Conservation (phyloP, 2,797 vertebrate genomes). For the Syngnathus acus region DNA sequence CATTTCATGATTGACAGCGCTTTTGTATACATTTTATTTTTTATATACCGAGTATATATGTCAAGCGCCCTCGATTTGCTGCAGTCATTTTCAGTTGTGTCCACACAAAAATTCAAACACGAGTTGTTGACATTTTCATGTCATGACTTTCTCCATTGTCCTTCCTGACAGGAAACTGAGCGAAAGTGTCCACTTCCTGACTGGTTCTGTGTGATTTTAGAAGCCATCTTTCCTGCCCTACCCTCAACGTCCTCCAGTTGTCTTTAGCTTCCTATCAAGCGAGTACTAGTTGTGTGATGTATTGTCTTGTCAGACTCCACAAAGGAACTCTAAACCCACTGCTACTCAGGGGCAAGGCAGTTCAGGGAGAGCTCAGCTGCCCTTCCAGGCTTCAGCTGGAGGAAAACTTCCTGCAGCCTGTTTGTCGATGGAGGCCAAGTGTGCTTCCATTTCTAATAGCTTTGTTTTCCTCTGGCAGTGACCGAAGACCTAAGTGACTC, state of each 20-base stretch:
- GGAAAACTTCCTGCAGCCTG: slow-evolving; percentile 21
- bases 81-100: slow-evolving; percentile 20
- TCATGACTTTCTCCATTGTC: slow-evolving; percentile 23
- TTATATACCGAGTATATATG: neutral
- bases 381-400: slow-evolving; percentile 22
- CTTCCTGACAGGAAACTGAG: slow-evolving; percentile 51
- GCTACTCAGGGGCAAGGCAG: slow-evolving; percentile 31
- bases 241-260: slow-evolving; percentile 47
- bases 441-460: slow-evolving; percentile 23
- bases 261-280: slow-evolving; percentile 33
- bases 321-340: slow-evolving; percentile 34
- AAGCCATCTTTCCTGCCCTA: slow-evolving; percentile 43
- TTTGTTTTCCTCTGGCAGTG: slow-evolving; percentile 34
- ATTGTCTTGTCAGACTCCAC: slow-evolving; percentile 32
- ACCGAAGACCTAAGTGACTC: slow-evolving; percentile 21
- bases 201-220: slow-evolving; percentile 31
- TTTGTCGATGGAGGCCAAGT: slow-evolving; percentile 13
- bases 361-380: slow-evolving; percentile 43
- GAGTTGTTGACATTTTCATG: slow-evolving; percentile 27
- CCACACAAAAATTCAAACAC: slow-evolving; percentile 17
- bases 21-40: slow-evolving; percentile 12
- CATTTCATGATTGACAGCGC: neutral
- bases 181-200: slow-evolving; percentile 46
- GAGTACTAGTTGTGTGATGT: slow-evolving; percentile 38
- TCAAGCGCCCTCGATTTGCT: slow-evolving; percentile 3